A percentile compares a stretch with the other conserved stretches of the same genome.
Evolutionary conservation across 2,113 vertebrate species (phyloP).

Genomic region (Sarotherodon lohbergeri): DNA sequence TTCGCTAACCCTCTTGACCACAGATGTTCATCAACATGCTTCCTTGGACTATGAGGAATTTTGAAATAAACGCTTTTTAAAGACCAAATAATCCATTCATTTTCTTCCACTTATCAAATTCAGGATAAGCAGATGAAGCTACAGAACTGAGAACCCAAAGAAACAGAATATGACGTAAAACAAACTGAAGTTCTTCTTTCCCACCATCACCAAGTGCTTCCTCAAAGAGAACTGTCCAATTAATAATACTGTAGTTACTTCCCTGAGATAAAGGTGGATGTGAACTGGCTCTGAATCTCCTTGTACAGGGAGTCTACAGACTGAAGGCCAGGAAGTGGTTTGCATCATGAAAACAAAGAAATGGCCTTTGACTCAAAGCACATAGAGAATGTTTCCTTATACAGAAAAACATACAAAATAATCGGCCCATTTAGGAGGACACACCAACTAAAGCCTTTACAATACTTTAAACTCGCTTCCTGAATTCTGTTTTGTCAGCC

Average conservation of each 20-base stretch:
- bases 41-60: not conserved
- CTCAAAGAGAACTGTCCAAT: not conserved
- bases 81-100: not conserved
- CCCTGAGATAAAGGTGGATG: not conserved
- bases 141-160: rapidly evolving
- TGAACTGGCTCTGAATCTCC: rapidly evolving
- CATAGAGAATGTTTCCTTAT: not conserved
- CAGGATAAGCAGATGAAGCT: not conserved
- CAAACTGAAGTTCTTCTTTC: rapidly evolving
- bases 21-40: not conserved
- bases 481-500: not conserved
- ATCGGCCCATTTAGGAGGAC: not conserved
- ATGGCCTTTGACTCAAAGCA: not conserved
- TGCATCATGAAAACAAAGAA: not conserved
- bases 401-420: not conserved
- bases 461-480: not conserved
- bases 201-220: not conserved
- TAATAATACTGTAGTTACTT: not conserved
- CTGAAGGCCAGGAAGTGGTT: not conserved
- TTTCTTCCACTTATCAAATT: not conserved
- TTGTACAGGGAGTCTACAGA: rapidly evolving
- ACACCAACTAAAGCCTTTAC: not conserved
- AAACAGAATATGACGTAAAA: not conserved
- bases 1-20: not conserved
- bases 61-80: not conserved